A percentile compares a stretch with the other conserved stretches of the same genome.
Evolutionary conservation across 2,113 vertebrate genomes (phyloP).

Genomic region (Phaetusa simplex): DNA sequence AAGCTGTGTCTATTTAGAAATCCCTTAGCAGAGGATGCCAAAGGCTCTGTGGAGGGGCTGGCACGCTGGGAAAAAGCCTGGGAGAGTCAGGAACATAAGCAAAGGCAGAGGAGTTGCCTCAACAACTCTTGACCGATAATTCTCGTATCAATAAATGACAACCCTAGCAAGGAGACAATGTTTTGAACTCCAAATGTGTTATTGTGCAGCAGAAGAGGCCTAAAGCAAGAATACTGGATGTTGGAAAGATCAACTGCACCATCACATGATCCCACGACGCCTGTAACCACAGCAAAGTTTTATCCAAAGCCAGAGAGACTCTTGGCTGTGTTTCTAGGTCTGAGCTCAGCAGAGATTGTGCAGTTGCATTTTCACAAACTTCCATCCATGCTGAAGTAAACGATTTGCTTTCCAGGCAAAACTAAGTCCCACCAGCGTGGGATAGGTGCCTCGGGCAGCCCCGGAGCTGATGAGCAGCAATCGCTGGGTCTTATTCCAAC

Average conservation of each 20-base stretch:
- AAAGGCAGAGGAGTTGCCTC: not conserved
- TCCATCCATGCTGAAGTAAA: not conserved
- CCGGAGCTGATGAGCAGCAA: not conserved
- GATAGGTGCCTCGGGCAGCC: not conserved
- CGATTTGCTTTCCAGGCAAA: not conserved
- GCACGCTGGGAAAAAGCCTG: not conserved
- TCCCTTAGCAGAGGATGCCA: not conserved
- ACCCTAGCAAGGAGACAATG: not conserved
- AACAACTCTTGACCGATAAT: not conserved
- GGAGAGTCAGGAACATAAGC: not conserved
- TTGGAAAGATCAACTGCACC: not conserved
- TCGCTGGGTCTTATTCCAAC: not conserved
- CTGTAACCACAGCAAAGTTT: slow-evolving; percentile 9
- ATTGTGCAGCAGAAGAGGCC: not conserved
- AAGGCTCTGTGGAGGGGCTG: not conserved
- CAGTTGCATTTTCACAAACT: not conserved
- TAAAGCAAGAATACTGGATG: not conserved
- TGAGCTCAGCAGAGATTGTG: slow-evolving; percentile 22
- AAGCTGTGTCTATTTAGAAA: not conserved
- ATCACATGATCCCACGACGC: not conserved
- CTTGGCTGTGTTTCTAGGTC: not conserved
- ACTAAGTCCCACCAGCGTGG: not conserved
- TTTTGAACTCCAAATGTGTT: not conserved
- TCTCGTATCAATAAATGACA: not conserved
- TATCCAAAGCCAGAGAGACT: not conserved